Percentiles rank a stretch among this genome's conserved stretches.
These are phyloP conservation scores for Sycophaga agraensis DNA, from an alignment of 1,140 invertebrate genomes.

Conservation along the genomic window DNA sequence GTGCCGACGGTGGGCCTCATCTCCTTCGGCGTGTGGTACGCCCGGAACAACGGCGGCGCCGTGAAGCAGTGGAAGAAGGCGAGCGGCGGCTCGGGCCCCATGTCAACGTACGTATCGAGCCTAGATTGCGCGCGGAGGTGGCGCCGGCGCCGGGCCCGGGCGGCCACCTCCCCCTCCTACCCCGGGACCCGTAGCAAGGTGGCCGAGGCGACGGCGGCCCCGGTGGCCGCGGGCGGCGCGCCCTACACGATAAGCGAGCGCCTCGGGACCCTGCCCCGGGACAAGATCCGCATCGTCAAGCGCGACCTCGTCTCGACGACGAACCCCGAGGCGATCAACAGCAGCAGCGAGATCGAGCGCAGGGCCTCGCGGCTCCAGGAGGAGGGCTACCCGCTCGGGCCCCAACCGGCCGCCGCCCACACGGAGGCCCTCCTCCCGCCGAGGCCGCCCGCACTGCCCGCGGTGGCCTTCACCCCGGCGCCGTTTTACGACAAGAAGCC, in stretches of 20 bases:
- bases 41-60: constrained; percentile 65
- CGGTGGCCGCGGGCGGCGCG: constrained; percentile 24
- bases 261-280: constrained; percentile 7
- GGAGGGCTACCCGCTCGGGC: not conserved
- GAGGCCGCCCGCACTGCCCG: no score
- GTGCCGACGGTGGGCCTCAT: constrained; percentile 69
- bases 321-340: constrained; percentile 64
- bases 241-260: constrained; percentile 46
- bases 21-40: constrained; percentile 72
- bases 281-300: constrained; percentile 59
- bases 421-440: not conserved
- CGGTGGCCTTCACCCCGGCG: no score
- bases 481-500: constrained; percentile 54
- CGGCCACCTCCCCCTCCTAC: not conserved
- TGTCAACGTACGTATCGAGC: constrained; percentile 71
- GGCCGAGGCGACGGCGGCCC: not conserved
- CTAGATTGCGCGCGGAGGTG: constrained; percentile 43
- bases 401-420: no score
- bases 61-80: constrained; percentile 67
- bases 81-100: constrained; percentile 52
- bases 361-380: constrained; percentile 29
- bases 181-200: not conserved
- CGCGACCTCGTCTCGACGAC: constrained; percentile 71
- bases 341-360: constrained; percentile 54
- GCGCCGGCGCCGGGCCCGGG: not conserved